Base-by-base conservation (phyloP, 2,888 invertebrate genomes). In the Arrhopalites spinosus region DNA sequence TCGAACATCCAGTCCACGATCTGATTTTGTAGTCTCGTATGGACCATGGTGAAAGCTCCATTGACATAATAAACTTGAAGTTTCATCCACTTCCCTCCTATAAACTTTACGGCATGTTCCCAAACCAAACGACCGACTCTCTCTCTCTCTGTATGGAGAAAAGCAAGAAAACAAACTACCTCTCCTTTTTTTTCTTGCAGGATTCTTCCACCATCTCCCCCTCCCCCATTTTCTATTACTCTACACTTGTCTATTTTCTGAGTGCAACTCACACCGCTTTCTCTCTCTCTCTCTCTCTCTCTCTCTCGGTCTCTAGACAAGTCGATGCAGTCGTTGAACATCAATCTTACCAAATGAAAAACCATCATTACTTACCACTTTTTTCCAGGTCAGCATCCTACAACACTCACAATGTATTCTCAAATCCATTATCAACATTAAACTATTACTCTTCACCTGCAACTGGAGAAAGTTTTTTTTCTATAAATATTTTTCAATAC, bases 341-440 rank as follows among this genome's bases (percentile, higher is more conserved):
- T 61, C 59, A 23, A 61, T 67, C 45, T 45, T 45, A n/a, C 23
- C 11, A 45, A 67, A 67, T 67, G 67, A 67, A 67, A 36, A 67
- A 36, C 47, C 47, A 67, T 67, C 47, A 45, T 67, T 67, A 67
- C 45, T 23, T n/a, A 45, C 45, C 30, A 30, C 67, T 17, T 20
- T 45, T 67, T 67, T 67, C 67, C 67, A 67, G 47, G 67, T 67
- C 67, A 67, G 47, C 67, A 67, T 45, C 30, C 50, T 29, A 25
- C 25, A 25, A 25, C 67, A 23, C 45, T 45, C 45, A 67, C n/a
- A 50, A 69, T 69, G 29, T 53, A 69, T 69, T 69, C 53, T 53
- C 1, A 50, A 69, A 69, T 69, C 69, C 50, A 69, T 69, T 53
- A 53, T 29, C 11, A 50, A 27, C 25, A 69, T 69, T 69, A 69